These are phyloP conservation scores for Hanleya hanleyi DNA, from an alignment of 2,888 invertebrate genomes.

Conservation along the genomic window DNA sequence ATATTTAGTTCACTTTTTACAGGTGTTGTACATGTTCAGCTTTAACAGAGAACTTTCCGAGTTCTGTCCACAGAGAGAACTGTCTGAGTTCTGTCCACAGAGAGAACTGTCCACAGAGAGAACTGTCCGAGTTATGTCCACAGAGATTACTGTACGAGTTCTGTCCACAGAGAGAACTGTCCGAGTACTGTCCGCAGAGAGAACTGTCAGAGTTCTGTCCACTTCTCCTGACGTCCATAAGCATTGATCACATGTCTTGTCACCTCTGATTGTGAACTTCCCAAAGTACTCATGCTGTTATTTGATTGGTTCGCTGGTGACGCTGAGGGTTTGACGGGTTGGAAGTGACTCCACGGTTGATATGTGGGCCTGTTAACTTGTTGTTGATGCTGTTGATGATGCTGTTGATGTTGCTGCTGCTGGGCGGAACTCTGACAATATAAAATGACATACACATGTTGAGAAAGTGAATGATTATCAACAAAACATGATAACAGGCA, in stretches of 20 bases:
- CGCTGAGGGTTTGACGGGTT: background rate
- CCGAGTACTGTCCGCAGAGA: background rate
- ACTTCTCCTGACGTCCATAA: background rate
- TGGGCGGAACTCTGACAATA: too few species aligned
- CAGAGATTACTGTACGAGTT: background rate
- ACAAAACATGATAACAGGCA: too few species aligned
- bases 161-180: background rate
- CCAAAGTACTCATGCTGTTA: slow-evolving; percentile 3
- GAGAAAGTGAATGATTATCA: too few species aligned
- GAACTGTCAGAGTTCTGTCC: background rate
- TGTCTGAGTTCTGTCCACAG: background rate
- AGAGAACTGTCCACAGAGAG: background rate
- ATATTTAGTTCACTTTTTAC: too few species aligned
- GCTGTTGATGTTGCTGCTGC: too few species aligned
- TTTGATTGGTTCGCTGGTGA: slow-evolving; percentile 4
- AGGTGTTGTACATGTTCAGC: too few species aligned
- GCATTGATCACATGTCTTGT: background rate
- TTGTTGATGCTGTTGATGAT: too few species aligned
- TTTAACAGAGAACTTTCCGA: background rate
- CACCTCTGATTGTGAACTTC: background rate
- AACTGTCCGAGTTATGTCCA: background rate
- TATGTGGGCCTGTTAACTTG: background rate
- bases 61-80: background rate
- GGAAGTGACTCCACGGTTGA: slow-evolving; percentile 2
- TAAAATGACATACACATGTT: too few species aligned